Evolutionary conservation across 2,797 vertebrate genomes (phyloP), one percentile per base, ranked within the genome.

Genomic region (Huso huso): DNA sequence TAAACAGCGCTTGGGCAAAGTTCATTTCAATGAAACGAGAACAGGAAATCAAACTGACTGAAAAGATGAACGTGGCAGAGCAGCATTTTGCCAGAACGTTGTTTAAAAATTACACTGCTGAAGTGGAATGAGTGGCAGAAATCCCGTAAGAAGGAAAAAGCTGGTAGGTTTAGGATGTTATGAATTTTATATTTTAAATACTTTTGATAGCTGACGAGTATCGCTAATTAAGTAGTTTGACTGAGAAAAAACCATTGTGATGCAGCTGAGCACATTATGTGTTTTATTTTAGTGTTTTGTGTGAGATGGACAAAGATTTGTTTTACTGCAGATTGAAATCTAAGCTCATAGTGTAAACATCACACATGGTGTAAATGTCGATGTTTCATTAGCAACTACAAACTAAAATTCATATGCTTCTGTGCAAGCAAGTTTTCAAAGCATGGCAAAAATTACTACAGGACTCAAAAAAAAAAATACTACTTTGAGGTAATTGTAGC

Each of bases 1-100:
- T 69, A 74, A 71, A 65, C 82, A 90, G 91, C 72, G 76, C 51
- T 37, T 88, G 88, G 86, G 83, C 75, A 70, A 72, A 72, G 66
- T 88, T 82, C 65, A 75, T 77, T 51, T 6, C 13, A 3, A 72
- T 74, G 70, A 81, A 66, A 70, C 84, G 71, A 76, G 74, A 68
- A 18, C 61, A 72, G n/a, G 67, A 68, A 62, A 63, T 49, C 50
- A 72, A 82, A 52, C 18, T 74, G 61, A 59, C 70, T 48, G 64
- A 75, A 71, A 84, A 83, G 75, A 81, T 84, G 75, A 64, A 77
- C 55, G 4, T 71, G 18, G 73, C 82, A 66, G 72, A 70, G 58
- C 58, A 18, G 12, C 74, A 83, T 69, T 81, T 75, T 67, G 68
- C 72, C 2, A 6, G 51, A 59, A 80, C 61, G 69, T 59, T 69